phyloP scores from a whole-genome alignment of 92 coral and sea anemone species.

The Muricea muricata region DNA sequence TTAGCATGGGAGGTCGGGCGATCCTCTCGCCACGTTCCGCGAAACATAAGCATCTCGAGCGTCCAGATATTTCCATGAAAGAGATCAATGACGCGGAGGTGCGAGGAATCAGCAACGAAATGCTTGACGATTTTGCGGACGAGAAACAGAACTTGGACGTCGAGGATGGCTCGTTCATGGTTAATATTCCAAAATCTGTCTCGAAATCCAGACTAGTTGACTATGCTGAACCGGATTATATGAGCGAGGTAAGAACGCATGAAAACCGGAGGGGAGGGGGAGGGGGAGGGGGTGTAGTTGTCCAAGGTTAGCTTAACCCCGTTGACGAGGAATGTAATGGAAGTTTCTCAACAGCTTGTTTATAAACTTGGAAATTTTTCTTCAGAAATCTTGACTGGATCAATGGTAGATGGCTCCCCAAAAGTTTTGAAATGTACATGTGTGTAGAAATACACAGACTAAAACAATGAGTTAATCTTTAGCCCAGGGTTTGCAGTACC shows the following conservation, averaged over 20 bases:
- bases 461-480: too few relatives aligned
- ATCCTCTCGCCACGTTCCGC: not conserved
- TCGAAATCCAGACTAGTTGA: not conserved
- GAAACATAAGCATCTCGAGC: not conserved
- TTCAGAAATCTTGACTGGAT: too few relatives aligned
- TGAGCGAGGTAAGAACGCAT: not conserved
- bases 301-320: too few relatives aligned
- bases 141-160: not conserved
- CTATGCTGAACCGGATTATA: not conserved
- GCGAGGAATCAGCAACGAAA: constrained; percentile 1
- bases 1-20: constrained; percentile 13
- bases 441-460: too few relatives aligned
- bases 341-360: too few relatives aligned
- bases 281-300: too few relatives aligned
- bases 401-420: too few relatives aligned
- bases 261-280: too few relatives aligned
- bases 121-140: not conserved
- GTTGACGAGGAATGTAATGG: too few relatives aligned
- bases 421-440: too few relatives aligned
- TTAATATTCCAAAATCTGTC: not conserved
- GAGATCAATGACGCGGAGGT: not conserved
- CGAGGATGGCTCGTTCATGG: not conserved
- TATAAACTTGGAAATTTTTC: too few relatives aligned
- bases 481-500: too few relatives aligned
- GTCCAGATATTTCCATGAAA: not conserved